Base-by-base conservation (phyloP, 2,888 invertebrate genomes). In the Neocrepidodera transversa region DNA sequence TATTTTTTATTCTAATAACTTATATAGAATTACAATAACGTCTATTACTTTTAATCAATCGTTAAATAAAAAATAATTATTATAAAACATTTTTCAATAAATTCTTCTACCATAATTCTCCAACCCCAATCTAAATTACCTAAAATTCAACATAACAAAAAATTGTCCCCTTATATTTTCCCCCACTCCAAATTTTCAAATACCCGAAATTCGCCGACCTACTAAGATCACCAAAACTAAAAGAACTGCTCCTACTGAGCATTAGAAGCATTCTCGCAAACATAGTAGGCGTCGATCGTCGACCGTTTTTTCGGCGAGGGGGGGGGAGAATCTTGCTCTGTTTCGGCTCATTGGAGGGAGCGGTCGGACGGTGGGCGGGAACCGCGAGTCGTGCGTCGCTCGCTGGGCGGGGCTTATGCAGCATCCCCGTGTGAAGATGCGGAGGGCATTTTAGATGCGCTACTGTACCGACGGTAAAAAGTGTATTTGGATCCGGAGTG, bases 351-450 rank as follows among this genome's bases (percentile, higher is more conserved):
- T 66, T 66, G 66, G 66, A 55, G 66, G 66, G 53, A 54, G 53
- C 30, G 47, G 42, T 58, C 65, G 64, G 54, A 57, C 58, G 48
- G 65, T 43, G 64, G 76, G 75, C 69, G 75, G 73, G 65, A 26
- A 26, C 4, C 40, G 17, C 20, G 35, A 17, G 8, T 40, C 72
- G 62, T 63, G 67, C 69, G 64, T 67, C n/a, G 69, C 64, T 60
- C 38, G 50, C 43, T 6, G n/a, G 68, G 68, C 57, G 77, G 68
- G 66, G 74, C 73, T 56, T 71, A 51, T 59, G 65, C 79, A 78
- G 78, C 78, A 78, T 79, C 78, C 78, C 75, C 73, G 74, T 68
- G 70, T 70, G 68, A n/a, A 71, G 73, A 68, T 68, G 70, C 69
- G 69, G 63, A 64, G 70, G 67, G 67, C 67, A 63, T 65, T 65